A percentile compares a stretch with the other conserved stretches of the same genome.
These are phyloP conservation scores for Rhogogaster chlorosoma DNA, from an alignment of 2,888 invertebrate genomes.

Conservation along the genomic window DNA sequence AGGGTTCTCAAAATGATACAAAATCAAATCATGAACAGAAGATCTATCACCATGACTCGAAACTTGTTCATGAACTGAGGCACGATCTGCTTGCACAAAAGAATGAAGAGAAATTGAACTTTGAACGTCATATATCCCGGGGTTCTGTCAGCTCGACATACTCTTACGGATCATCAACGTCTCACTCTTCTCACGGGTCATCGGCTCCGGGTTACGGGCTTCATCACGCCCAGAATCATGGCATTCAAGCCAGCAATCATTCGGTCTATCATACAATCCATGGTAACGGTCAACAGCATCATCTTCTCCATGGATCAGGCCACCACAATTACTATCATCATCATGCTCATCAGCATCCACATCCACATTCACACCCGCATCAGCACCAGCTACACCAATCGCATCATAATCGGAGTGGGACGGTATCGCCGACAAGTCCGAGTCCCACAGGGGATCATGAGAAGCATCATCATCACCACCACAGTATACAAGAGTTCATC, in stretches of 20 bases:
- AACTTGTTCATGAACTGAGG: slow-evolving; percentile 68
- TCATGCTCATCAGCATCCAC: slow-evolving; percentile 47
- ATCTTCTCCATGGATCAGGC: slow-evolving; percentile 71
- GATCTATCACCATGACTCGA: slow-evolving; percentile 64
- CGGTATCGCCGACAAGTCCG: slow-evolving; percentile 66
- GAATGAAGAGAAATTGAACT: slow-evolving; percentile 61
- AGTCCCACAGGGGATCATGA: slow-evolving; percentile 70
- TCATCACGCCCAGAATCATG: slow-evolving; percentile 75
- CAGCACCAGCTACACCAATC: slow-evolving; percentile 63
- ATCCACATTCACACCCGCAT: slow-evolving; percentile 69
- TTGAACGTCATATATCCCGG: slow-evolving; percentile 66
- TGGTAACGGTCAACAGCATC: slow-evolving; percentile 65
- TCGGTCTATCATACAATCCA: slow-evolving; percentile 76
- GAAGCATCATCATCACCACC: slow-evolving; percentile 80
- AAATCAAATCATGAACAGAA: slow-evolving; percentile 48
- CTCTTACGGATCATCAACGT: slow-evolving; percentile 69
- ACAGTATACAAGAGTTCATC: slow-evolving; percentile 89
- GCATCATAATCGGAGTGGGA: slow-evolving; percentile 62
- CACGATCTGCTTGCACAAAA: slow-evolving; percentile 66
- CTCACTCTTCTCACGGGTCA: slow-evolving; percentile 65
- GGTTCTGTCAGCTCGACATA: slow-evolving; percentile 74
- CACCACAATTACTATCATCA: slow-evolving; percentile 75
- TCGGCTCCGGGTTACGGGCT: slow-evolving; percentile 79
- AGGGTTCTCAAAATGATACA: slow-evolving; percentile 70
- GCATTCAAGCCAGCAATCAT: slow-evolving; percentile 60